phyloP scores from a whole-genome alignment of 2,797 vertebrate species.

The Dallia pectoralis region DNA sequence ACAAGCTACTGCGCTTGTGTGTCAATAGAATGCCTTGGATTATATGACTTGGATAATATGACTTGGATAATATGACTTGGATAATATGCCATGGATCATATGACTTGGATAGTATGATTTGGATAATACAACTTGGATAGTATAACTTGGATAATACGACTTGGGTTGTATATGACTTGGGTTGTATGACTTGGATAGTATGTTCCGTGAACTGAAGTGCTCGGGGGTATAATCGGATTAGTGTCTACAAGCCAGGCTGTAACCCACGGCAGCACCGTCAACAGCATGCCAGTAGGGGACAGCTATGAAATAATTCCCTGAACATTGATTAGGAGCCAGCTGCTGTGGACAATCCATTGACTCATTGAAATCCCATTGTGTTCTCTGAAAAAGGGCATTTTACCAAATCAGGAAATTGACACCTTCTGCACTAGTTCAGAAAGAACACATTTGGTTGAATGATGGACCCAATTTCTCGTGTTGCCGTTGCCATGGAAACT shows the following conservation, averaged over 20 bases:
- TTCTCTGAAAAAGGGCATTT: slow-evolving; percentile 9
- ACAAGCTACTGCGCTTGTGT: background rate
- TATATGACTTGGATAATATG: too few relatives aligned
- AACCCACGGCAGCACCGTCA: slow-evolving; percentile 13
- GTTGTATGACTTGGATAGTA: too few relatives aligned
- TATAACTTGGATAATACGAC: too few relatives aligned
- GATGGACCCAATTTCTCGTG: slow-evolving; percentile 42
- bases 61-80: too few relatives aligned
- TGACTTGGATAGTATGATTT: too few relatives aligned
- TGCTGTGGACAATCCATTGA: slow-evolving; percentile 52
- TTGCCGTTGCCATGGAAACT: slow-evolving; percentile 60
- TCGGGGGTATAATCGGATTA: background rate
- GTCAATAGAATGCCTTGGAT: background rate
- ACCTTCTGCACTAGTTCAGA: slow-evolving; percentile 10
- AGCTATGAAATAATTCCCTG: slow-evolving; percentile 23
- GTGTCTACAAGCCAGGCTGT: background rate
- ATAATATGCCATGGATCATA: too few relatives aligned
- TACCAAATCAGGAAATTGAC: background rate
- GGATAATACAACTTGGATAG: too few relatives aligned
- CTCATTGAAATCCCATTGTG: slow-evolving; percentile 31
- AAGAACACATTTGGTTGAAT: slow-evolving; percentile 33
- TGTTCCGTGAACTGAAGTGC: background rate
- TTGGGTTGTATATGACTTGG: too few relatives aligned
- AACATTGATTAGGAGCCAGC: slow-evolving; percentile 40
- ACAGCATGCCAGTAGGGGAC: slow-evolving; percentile 24